phyloP scores from a whole-genome alignment of 2,888 invertebrate species.

The Malthinus flaveolus region DNA sequence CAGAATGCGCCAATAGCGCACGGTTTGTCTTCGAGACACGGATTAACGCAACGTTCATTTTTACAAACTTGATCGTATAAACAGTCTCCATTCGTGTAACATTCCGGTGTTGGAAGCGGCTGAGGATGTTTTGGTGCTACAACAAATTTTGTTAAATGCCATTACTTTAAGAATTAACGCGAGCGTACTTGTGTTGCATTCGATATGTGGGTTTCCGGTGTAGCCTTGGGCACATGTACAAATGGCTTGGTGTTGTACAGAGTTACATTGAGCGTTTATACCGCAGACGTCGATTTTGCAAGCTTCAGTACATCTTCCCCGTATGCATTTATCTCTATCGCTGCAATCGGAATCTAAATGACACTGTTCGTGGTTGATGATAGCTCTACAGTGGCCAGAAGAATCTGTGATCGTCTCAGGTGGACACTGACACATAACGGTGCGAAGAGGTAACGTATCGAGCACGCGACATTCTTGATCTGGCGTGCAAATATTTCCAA shows the following conservation, averaged over 20 bases:
- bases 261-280: slow-evolving; percentile 79
- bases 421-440: slow-evolving; percentile 86
- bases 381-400: slow-evolving; percentile 69
- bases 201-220: slow-evolving; percentile 76
- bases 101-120: slow-evolving; percentile 63
- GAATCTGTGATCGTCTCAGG: slow-evolving; percentile 76
- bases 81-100: slow-evolving; percentile 79
- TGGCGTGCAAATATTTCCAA: slow-evolving; percentile 71
- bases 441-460: slow-evolving; percentile 78
- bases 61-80: slow-evolving; percentile 72
- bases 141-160: slow-evolving; percentile 24
- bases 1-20: slow-evolving; percentile 85
- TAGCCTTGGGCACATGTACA: slow-evolving; percentile 81
- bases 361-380: slow-evolving; percentile 60
- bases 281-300: slow-evolving; percentile 80
- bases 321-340: slow-evolving; percentile 70
- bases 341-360: slow-evolving; percentile 74
- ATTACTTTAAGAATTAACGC: background rate
- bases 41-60: slow-evolving; percentile 77
- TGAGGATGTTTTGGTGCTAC: slow-evolving; percentile 56
- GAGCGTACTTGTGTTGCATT: slow-evolving; percentile 63
- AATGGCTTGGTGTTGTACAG: slow-evolving; percentile 73
- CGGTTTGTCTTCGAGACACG: slow-evolving; percentile 68
- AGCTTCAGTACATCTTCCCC: slow-evolving; percentile 77
- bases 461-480: slow-evolving; percentile 80